phyloP scores from a whole-genome alignment of 2,888 invertebrate genomes.

The Aphodius granarius region DNA sequence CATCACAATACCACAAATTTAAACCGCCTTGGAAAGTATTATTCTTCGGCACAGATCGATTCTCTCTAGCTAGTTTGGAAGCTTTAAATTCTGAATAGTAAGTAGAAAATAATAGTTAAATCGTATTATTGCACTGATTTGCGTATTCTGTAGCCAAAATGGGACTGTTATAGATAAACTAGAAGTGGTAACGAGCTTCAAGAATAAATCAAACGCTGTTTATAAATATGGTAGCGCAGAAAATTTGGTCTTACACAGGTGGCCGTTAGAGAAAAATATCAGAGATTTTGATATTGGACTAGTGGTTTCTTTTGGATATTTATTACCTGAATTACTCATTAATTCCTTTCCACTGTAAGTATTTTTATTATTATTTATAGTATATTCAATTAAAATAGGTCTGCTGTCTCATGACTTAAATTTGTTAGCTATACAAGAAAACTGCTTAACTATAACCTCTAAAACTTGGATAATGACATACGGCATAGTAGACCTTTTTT shows the following conservation, averaged over 20 bases:
- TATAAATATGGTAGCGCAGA: constrained; percentile 67
- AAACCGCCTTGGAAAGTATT: constrained; percentile 64
- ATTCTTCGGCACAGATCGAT: constrained; percentile 86
- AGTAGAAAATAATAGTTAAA: constrained; percentile 41
- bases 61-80: constrained; percentile 75
- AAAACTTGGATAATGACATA: too few species aligned
- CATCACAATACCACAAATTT: constrained; percentile 17
- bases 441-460: too few species aligned
- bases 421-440: too few species aligned
- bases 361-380: too few species aligned
- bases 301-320: constrained; percentile 91
- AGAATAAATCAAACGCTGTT: constrained; percentile 65
- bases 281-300: constrained; percentile 79
- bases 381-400: too few species aligned
- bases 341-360: constrained; percentile 80
- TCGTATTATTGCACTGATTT: neutral
- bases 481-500: too few species aligned
- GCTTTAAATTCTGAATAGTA: constrained; percentile 69
- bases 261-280: constrained; percentile 60
- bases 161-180: constrained; percentile 58
- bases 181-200: constrained; percentile 73
- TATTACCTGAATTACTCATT: constrained; percentile 79
- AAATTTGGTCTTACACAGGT: constrained; percentile 63
- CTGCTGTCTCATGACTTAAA: too few species aligned
- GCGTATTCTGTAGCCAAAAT: constrained; percentile 49